phyloP scores from a whole-genome alignment of 1,140 invertebrate genomes.

The Plutomurus gul region DNA sequence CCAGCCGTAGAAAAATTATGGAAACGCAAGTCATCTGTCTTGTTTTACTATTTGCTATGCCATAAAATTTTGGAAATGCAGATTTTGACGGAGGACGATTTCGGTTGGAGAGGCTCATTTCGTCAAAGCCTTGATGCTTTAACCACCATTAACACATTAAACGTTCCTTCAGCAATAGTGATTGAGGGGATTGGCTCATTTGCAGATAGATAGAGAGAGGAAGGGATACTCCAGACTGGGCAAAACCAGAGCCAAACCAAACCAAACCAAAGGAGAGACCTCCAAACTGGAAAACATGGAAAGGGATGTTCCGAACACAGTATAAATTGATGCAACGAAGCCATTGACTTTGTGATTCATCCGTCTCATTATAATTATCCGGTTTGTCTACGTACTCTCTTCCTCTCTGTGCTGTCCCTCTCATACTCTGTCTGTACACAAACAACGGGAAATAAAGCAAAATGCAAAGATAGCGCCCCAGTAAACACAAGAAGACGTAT shows the following conservation, averaged over 20 bases:
- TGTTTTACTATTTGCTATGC: too few relatives aligned
- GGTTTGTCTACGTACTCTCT: not conserved
- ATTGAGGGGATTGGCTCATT: too few relatives aligned
- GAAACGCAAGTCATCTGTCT: too few relatives aligned
- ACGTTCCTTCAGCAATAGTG: too few relatives aligned
- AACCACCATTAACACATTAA: too few relatives aligned
- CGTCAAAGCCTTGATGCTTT: too few relatives aligned
- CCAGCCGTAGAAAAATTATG: too few relatives aligned
- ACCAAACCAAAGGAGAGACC: not conserved
- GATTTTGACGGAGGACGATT: too few relatives aligned
- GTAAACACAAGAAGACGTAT: not conserved
- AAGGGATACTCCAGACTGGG: not conserved
- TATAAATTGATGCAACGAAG: slow-evolving; percentile 19
- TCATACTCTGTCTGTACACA: not conserved
- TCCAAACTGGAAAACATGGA: slow-evolving; percentile 6
- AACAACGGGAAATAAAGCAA: not conserved
- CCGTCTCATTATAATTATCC: slow-evolving; percentile 24
- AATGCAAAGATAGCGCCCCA: not conserved
- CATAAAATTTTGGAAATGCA: too few relatives aligned
- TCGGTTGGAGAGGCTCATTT: too few relatives aligned
- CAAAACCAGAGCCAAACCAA: not conserved
- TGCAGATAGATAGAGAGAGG: not conserved
- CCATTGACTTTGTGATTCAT: slow-evolving; percentile 27
- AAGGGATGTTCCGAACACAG: slow-evolving; percentile 18
- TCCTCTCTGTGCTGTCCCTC: not conserved